These are phyloP conservation scores for Serinus canaria DNA, from an alignment of 2,113 vertebrate species.

Conservation along the genomic window DNA sequence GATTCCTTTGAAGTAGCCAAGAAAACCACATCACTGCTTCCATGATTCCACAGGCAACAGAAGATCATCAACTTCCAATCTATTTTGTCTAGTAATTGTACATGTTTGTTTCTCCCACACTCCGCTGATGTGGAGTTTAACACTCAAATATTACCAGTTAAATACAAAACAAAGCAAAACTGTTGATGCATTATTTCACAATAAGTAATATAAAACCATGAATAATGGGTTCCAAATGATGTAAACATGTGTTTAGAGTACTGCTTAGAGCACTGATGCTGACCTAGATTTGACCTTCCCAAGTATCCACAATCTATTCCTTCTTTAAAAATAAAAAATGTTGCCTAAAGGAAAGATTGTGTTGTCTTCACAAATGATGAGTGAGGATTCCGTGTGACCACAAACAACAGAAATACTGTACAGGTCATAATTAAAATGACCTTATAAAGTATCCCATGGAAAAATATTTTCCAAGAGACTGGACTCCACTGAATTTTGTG, in stretches of 20 bases:
- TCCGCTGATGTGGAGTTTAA: slow-evolving; percentile 39
- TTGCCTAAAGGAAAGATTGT: slow-evolving; percentile 38
- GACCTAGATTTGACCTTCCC: slow-evolving; percentile 65
- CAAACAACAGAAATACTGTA: slow-evolving; percentile 50
- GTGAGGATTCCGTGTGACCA: slow-evolving; percentile 35
- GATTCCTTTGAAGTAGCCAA: slow-evolving; percentile 69
- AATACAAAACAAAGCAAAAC: slow-evolving; percentile 67
- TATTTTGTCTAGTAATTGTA: slow-evolving; percentile 61
- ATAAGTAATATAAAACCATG: slow-evolving; percentile 65
- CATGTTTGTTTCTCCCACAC: slow-evolving; percentile 61
- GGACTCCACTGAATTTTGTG: slow-evolving; percentile 19
- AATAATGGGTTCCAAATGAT: slow-evolving; percentile 67
- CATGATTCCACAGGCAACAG: slow-evolving; percentile 53
- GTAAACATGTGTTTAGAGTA: slow-evolving; percentile 53
- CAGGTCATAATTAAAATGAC: slow-evolving; percentile 67
- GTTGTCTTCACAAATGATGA: slow-evolving; percentile 57
- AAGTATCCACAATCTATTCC: slow-evolving; percentile 47
- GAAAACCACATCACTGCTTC: slow-evolving; percentile 67
- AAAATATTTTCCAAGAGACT: slow-evolving; percentile 60
- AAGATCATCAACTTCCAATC: slow-evolving; percentile 61
- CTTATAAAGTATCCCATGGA: slow-evolving; percentile 66
- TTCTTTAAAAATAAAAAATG: slow-evolving; percentile 57
- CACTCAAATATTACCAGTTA: slow-evolving; percentile 56
- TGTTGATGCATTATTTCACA: slow-evolving; percentile 64
- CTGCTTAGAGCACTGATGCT: slow-evolving; percentile 20